A percentile compares a stretch with the other conserved stretches of the same genome.
Evolutionary conservation across 2,888 invertebrate genomes (phyloP).

Genomic region (Dryobota labecula): DNA sequence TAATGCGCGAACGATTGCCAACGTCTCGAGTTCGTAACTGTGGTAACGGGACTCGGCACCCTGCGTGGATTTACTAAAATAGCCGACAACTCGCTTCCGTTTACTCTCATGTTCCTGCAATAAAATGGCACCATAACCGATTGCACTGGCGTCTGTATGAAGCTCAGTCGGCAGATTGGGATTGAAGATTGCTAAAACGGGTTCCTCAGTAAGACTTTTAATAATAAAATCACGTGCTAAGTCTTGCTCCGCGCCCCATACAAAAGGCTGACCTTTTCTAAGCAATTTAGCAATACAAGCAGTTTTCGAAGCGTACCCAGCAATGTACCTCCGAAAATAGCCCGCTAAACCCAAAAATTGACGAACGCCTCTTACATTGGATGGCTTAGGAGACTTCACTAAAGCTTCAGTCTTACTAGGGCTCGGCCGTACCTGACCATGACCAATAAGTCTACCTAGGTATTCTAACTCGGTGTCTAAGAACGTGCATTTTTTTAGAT

Average conservation of each 20-base stretch:
- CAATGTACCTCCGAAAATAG: slow-evolving; percentile 2
- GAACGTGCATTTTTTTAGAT: slow-evolving; percentile 4
- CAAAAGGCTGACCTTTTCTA: slow-evolving; percentile 3
- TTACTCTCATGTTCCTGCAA: too few relatives aligned
- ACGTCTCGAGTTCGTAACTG: too few relatives aligned
- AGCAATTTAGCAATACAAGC: not conserved
- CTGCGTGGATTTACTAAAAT: too few relatives aligned
- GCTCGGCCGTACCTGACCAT: slow-evolving; percentile 9
- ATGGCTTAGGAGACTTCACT: not conserved
- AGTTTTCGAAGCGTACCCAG: not conserved
- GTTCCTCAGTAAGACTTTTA: not conserved
- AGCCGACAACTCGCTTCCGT: too few relatives aligned
- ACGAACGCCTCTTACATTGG: slow-evolving; percentile 2
- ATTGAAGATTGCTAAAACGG: too few relatives aligned
- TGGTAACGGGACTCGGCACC: too few relatives aligned
- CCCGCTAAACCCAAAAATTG: slow-evolving; percentile 1
- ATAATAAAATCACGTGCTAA: not conserved
- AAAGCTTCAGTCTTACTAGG: not conserved
- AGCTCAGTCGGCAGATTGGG: too few relatives aligned
- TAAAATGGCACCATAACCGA: too few relatives aligned
- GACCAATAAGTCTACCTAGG: not conserved
- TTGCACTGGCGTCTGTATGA: too few relatives aligned
- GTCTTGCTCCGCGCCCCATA: too few relatives aligned
- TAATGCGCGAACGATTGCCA: too few relatives aligned
- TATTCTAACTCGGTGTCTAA: not conserved